Percentiles rank a stretch among this genome's conserved stretches.
phyloP scores from a whole-genome alignment of 2,113 vertebrate species.

The Todiramphus chloris region DNA sequence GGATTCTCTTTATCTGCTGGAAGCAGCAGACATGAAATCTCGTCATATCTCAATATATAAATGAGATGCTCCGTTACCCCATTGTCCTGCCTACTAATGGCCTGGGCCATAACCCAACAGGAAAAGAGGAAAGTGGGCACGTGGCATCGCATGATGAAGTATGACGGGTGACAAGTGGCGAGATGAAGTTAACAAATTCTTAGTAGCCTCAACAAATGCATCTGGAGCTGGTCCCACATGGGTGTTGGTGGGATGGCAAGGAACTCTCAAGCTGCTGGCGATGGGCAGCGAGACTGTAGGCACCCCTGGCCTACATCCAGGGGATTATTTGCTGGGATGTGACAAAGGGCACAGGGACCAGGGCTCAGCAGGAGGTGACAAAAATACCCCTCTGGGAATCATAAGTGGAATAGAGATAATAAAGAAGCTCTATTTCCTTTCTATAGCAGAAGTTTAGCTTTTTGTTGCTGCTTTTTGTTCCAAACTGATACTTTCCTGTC shows the following conservation, averaged over 20 bases:
- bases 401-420: fast-evolving
- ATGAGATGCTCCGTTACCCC: neutral
- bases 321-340: neutral
- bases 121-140: neutral
- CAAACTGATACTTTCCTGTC: neutral
- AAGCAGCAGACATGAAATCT: neutral
- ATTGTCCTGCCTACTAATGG: neutral
- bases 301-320: fast-evolving
- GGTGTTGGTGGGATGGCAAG: neutral
- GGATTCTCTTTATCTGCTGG: neutral
- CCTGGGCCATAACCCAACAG: neutral
- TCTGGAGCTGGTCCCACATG: fast-evolving
- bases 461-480: neutral
- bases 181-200: neutral
- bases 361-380: neutral
- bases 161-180: neutral
- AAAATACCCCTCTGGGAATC: neutral
- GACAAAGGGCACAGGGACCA: neutral
- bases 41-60: neutral
- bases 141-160: fast-evolving
- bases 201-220: fast-evolving
- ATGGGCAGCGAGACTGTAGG: fast-evolving
- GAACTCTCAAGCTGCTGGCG: neutral
- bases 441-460: neutral
- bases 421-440: neutral